These are phyloP conservation scores for Dione juno DNA, from an alignment of 2,888 invertebrate genomes.

Conservation along the genomic window DNA sequence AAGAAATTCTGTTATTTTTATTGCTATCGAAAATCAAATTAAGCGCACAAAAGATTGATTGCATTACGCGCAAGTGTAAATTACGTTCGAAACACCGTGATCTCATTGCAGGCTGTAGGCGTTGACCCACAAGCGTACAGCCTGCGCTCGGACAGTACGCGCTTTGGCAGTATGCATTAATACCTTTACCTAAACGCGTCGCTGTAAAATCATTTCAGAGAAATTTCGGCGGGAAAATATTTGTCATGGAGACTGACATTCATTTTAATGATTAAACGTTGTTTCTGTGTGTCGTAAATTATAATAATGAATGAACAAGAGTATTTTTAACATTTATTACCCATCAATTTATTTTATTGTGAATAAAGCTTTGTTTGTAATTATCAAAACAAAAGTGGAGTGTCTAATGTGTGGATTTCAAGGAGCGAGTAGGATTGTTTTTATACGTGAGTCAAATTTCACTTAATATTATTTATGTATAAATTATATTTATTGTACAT, in stretches of 20 bases:
- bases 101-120: slow-evolving; percentile 76
- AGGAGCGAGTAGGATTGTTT: slow-evolving; percentile 49
- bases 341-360: slow-evolving; percentile 9
- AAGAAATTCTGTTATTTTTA: slow-evolving; percentile 7
- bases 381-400: slow-evolving; percentile 23
- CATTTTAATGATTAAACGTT: neutral
- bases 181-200: slow-evolving; percentile 58
- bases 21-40: neutral
- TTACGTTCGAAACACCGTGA: slow-evolving; percentile 72
- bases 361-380: slow-evolving; percentile 32
- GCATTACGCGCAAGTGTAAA: slow-evolving; percentile 65
- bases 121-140: slow-evolving; percentile 68
- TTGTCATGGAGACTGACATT: neutral
- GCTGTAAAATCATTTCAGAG: slow-evolving; percentile 43
- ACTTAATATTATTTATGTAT: neutral
- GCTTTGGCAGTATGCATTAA: slow-evolving; percentile 60
- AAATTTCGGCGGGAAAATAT: slow-evolving; percentile 51
- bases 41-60: slow-evolving; percentile 28
- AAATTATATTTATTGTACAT: neutral
- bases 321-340: neutral
- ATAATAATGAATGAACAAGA: slow-evolving; percentile 26
- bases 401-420: slow-evolving; percentile 60
- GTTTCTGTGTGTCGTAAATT: neutral
- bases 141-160: slow-evolving; percentile 46
- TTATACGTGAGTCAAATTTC: slow-evolving; percentile 55